These are phyloP conservation scores for Jordanella pulchra DNA, from an alignment of 2,797 vertebrate genomes.

Conservation along the genomic window DNA sequence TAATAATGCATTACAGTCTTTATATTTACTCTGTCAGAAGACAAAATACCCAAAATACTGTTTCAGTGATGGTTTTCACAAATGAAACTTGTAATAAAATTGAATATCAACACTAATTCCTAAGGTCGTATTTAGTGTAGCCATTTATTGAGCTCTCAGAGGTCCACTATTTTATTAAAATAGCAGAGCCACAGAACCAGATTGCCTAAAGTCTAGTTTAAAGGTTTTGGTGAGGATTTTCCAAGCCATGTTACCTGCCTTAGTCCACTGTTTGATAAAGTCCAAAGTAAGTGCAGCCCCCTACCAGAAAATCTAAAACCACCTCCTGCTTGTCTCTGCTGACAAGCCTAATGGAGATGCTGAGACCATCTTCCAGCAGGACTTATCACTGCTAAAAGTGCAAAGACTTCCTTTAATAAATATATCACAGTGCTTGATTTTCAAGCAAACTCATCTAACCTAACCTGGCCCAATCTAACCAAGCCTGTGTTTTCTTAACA, in stretches of 20 bases:
- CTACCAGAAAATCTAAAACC: no score
- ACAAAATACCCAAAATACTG: constrained; percentile 58
- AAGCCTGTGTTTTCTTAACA: background rate
- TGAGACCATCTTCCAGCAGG: no score
- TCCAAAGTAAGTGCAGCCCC: no score
- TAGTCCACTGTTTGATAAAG: background rate
- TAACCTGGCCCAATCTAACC: background rate
- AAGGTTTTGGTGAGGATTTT: background rate
- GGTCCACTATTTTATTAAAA: background rate
- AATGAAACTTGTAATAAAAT: background rate
- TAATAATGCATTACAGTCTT: constrained; percentile 35
- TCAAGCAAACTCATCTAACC: background rate
- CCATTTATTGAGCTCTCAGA: no score
- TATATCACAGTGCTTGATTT: background rate
- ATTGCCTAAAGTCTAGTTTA: background rate
- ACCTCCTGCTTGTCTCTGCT: no score
- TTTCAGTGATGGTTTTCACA: constrained; percentile 34
- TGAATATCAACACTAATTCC: constrained; percentile 1
- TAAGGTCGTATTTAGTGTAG: no score
- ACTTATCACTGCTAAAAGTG: no score
- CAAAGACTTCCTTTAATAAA: background rate
- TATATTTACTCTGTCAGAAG: constrained; percentile 52
- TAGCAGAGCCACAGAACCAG: constrained; percentile 16
- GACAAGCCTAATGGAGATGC: no score
- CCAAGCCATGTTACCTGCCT: background rate